Evolutionary conservation across 2,797 vertebrate species (phyloP).

Genomic region (Erpetoichthys calabaricus): DNA sequence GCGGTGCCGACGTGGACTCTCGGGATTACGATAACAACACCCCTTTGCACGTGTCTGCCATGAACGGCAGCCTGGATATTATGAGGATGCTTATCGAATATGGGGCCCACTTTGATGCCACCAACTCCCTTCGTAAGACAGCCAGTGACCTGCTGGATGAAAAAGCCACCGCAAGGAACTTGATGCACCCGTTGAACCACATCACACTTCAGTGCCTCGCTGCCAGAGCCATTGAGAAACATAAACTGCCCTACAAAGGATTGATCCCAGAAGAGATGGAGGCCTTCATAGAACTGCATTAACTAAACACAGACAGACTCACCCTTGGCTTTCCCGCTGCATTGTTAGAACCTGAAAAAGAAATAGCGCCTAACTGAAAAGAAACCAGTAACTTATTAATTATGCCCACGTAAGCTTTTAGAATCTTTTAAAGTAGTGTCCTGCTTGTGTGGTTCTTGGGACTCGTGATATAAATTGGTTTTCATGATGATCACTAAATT

Average conservation of each 20-base stretch:
- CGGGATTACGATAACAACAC: constrained; percentile 92
- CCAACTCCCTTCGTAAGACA: constrained; percentile 77
- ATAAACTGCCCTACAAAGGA: constrained; percentile 87
- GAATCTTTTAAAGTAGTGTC: too few species aligned
- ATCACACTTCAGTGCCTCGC: constrained; percentile 92
- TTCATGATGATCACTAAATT: too few species aligned
- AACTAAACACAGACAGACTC: constrained; percentile 15
- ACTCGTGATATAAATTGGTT: too few species aligned
- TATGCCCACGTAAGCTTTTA: too few species aligned
- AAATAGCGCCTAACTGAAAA: too few species aligned
- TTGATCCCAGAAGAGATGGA: constrained; percentile 88
- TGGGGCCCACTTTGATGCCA: constrained; percentile 81
- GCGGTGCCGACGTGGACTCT: constrained; percentile 79
- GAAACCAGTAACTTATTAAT: too few species aligned
- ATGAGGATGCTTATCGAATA: constrained; percentile 74
- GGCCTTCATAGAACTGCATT: constrained; percentile 89
- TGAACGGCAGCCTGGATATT: constrained; percentile 69
- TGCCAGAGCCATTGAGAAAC: constrained; percentile 74
- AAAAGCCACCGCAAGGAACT: constrained; percentile 65
- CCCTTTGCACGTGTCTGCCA: constrained; percentile 74
- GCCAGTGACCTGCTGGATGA: constrained; percentile 81
- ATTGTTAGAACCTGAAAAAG: not conserved
- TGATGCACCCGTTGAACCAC: constrained; percentile 76
- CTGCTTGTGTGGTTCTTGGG: too few species aligned
- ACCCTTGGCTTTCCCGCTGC: constrained; percentile 5